Evolutionary conservation across 2,113 vertebrate species (phyloP).

Genomic region (Sterrhoptilus dennistouni): DNA sequence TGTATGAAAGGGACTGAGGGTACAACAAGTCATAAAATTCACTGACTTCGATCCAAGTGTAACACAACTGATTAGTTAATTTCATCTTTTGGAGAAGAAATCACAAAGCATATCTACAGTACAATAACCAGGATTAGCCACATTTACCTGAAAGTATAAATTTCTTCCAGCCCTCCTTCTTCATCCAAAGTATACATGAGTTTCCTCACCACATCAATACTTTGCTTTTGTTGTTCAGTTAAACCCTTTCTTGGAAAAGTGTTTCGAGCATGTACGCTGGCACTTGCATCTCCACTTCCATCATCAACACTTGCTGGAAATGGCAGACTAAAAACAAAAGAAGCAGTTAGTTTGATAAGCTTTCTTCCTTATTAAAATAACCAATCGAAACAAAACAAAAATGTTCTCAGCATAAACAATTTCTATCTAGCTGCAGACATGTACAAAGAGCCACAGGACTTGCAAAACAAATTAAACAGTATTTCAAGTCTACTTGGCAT

Average conservation of each 20-base stretch:
- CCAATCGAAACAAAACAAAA: background rate
- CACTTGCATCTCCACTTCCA: conserved; percentile 26
- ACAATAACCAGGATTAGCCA: background rate
- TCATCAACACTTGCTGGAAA: conserved; percentile 75
- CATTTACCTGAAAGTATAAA: conserved; percentile 89
- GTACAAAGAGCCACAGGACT: background rate
- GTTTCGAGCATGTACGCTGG: background rate
- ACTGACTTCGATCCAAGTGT: background rate
- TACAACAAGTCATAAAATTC: background rate
- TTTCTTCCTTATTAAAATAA: background rate
- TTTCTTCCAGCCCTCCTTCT: conserved; percentile 84
- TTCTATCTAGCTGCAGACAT: background rate
- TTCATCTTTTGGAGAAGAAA: background rate
- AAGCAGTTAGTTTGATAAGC: background rate
- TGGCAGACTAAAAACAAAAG: conserved; percentile 81
- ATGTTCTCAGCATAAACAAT: background rate
- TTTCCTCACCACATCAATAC: conserved; percentile 81
- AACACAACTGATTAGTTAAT: background rate
- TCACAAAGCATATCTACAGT: background rate
- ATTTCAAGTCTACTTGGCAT: background rate
- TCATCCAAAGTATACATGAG: conserved; percentile 86
- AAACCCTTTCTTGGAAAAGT: conserved; percentile 76
- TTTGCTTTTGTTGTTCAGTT: conserved; percentile 80
- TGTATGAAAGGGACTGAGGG: background rate
- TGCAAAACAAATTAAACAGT: background rate